Conservation (phyloP, 2,888 invertebrate genomes). For the Amphipyra tragopoginis region DNA sequence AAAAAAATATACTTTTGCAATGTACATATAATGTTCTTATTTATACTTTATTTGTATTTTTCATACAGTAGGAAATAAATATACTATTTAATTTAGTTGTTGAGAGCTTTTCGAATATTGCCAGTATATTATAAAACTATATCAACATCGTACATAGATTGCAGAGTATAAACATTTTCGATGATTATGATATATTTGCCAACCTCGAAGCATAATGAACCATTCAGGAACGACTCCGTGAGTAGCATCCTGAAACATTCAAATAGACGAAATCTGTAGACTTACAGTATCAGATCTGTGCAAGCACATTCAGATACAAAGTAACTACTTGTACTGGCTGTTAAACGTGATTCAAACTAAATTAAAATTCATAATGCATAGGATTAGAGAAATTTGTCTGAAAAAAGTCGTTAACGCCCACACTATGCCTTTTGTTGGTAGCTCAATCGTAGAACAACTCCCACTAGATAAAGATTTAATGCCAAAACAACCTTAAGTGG, state of each 20-base stretch:
- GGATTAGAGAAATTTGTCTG: slow-evolving; percentile 60
- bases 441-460: slow-evolving; percentile 59
- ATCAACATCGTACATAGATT: neutral
- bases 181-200: slow-evolving; percentile 4
- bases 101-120: neutral
- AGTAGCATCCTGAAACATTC: slow-evolving; percentile 18
- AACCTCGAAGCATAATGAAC: slow-evolving; percentile 25
- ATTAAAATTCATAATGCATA: slow-evolving; percentile 62
- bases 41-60: too few species aligned
- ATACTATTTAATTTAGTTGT: neutral
- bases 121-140: too few species aligned
- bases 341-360: slow-evolving; percentile 38
- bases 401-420: slow-evolving; percentile 71
- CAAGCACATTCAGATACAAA: slow-evolving; percentile 22
- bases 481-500: slow-evolving; percentile 66
- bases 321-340: slow-evolving; percentile 35
- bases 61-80: too few species aligned
- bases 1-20: too few species aligned
- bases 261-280: slow-evolving; percentile 27
- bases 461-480: slow-evolving; percentile 70
- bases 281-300: slow-evolving; percentile 12
- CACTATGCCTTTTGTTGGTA: slow-evolving; percentile 58
- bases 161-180: neutral
- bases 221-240: slow-evolving; percentile 15
- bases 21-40: too few species aligned